These are phyloP conservation scores for Heteropelma amictum DNA, from an alignment of 2,888 invertebrate genomes.

Conservation along the genomic window DNA sequence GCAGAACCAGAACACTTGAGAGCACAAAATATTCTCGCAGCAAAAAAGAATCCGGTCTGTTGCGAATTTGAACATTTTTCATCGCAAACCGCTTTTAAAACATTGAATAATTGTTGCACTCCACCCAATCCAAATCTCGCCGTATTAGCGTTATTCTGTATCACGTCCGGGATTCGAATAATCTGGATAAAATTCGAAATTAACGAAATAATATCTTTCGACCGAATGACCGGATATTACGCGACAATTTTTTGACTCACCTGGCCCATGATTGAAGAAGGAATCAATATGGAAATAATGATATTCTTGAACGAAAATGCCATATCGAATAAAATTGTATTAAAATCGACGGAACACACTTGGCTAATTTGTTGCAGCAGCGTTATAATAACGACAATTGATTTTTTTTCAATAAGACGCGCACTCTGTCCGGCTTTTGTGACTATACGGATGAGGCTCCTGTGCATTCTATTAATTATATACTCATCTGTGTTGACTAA, in stretches of 20 bases:
- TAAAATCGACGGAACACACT: not conserved
- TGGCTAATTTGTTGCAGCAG: conserved; percentile 1
- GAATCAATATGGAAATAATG: conserved; percentile 14
- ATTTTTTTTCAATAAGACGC: no score
- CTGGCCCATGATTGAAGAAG: not conserved
- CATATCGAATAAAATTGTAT: not conserved
- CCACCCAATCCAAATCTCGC: conserved; percentile 28
- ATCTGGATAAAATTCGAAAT: not conserved
- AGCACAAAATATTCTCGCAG: conserved; percentile 29
- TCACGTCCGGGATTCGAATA: not conserved
- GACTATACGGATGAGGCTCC: not conserved
- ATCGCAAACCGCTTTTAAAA: conserved; percentile 25
- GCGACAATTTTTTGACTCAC: no score
- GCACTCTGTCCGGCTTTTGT: not conserved
- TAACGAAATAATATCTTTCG: not conserved
- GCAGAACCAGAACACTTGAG: conserved; percentile 24
- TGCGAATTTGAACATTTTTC: not conserved
- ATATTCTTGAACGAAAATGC: not conserved
- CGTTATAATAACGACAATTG: no score
- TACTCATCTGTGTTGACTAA: not conserved
- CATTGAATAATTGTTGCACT: not conserved
- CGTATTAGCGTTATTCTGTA: not conserved
- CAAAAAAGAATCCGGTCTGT: not conserved
- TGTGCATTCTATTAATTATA: not conserved
- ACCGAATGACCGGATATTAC: not conserved